Base-by-base conservation (phyloP, 1,140 invertebrate species). In the Acromyrmex charruanus region DNA sequence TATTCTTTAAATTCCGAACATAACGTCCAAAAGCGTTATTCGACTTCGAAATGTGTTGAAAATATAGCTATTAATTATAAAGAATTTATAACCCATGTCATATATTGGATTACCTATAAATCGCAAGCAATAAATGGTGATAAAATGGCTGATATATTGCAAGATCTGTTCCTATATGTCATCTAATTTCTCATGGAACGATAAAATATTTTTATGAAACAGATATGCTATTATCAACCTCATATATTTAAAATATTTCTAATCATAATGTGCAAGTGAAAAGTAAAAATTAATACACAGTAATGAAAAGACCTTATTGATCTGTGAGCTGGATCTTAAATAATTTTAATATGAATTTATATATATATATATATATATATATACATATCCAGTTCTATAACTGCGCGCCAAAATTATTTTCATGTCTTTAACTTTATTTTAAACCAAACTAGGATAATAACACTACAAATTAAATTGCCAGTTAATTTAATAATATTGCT, bases 11-110 rank as follows among this genome's bases (percentile, higher is more conserved):
- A 74, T 49, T 75, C 3, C 7, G 14, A 4, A 71, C 2, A 21
- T 25, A 77, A 68, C 10, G 10, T 4, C 14, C 12, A 28, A 44
- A 77, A 65, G 1, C 16, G 4, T 35, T 51, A 6, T n/a, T 31
- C 25, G 28, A 7, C 6, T 51, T n/a, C 4, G 1, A 77, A 44
- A 12, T 28, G 25, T 10, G 3, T 77, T 49, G 31, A 65, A 65
- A 79, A 49, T 65, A 31, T 10, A 53, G 44, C 12, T 79, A n/a
- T 51, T 79, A 79, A 79, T 25, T 51, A 49, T 65, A 31, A 77
- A 77, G 10, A 31, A 66, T 79, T 79, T 79, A 66, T 49, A 12
- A 79, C 3, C 7, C 4, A 16, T 61, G 59, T n/a, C 44, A 31
- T 51, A 44, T 55, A 31, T 31, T 65, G 9, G 7, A 66, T 49